A percentile compares a stretch with the other conserved stretches of the same genome.
Evolutionary conservation across 2,797 vertebrate genomes (phyloP).

Genomic region (Orientallactaga sibirica): DNA sequence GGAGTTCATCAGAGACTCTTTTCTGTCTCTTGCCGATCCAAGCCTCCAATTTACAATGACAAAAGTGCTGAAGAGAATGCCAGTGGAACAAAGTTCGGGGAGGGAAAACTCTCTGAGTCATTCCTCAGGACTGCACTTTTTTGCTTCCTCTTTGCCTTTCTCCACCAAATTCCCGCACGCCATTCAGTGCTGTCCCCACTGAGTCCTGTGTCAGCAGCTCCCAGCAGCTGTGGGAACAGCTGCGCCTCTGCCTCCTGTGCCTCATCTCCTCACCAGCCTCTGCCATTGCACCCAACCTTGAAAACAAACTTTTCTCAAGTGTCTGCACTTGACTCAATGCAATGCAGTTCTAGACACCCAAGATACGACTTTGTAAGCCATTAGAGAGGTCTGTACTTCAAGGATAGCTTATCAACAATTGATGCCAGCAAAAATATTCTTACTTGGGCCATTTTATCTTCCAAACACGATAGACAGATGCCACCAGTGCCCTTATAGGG

Average conservation of each 20-base stretch:
- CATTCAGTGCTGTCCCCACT: conserved; percentile 76
- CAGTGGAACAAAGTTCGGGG: conserved; percentile 73
- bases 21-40: conserved; percentile 76
- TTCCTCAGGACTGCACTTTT: conserved; percentile 47
- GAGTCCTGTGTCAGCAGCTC: conserved; percentile 82
- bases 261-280: conserved; percentile 48
- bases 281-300: conserved; percentile 72
- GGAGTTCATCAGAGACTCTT: conserved; percentile 72
- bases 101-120: conserved; percentile 77
- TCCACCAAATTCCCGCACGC: conserved; percentile 74
- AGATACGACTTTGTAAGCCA: conserved; percentile 44
- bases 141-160: conserved; percentile 66
- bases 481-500: neutral
- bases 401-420: neutral
- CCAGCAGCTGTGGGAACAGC: conserved; percentile 80
- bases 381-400: neutral
- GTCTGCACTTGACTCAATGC: conserved; percentile 57
- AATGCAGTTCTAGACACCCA: conserved; percentile 24
- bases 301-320: conserved; percentile 65
- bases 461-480: neutral
- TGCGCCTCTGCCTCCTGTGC: conserved; percentile 66
- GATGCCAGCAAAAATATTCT: neutral
- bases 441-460: conserved; percentile 1
- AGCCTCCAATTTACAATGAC: conserved; percentile 67
- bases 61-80: conserved; percentile 70